A percentile compares a stretch with the other conserved stretches of the same genome.
Evolutionary conservation across 2,113 vertebrate species (phyloP).

Genomic region (Phainopepla nitens): DNA sequence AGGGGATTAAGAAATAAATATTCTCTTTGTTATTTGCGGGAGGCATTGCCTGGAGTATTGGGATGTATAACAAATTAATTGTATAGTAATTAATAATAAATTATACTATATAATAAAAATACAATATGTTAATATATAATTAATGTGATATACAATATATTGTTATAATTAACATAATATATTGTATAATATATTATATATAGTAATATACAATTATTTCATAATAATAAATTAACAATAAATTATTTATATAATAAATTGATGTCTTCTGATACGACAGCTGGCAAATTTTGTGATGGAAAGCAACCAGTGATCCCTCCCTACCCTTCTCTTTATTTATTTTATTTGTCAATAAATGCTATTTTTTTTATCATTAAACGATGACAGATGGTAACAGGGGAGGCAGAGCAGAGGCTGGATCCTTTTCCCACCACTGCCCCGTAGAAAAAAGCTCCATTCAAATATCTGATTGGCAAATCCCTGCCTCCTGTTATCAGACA

Average conservation of each 20-base stretch:
- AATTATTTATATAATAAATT: neutral
- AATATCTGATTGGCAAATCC: constrained; percentile 6
- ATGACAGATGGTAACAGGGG: neutral
- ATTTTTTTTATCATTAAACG: neutral
- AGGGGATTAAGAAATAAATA: neutral
- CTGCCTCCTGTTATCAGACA: neutral
- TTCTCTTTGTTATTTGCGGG: neutral
- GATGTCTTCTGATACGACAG: neutral
- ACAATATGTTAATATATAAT: too few relatives aligned
- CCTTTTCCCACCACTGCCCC: neutral
- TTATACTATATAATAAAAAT: too few relatives aligned
- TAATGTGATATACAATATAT: too few relatives aligned
- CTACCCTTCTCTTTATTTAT: neutral
- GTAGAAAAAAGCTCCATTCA: neutral
- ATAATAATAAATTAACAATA: too few relatives aligned
- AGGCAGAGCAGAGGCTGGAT: neutral
- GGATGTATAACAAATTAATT: neutral
- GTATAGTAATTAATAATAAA: too few relatives aligned
- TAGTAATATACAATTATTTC: too few relatives aligned
- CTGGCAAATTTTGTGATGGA: neutral
- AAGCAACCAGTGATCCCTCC: neutral
- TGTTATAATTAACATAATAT: too few relatives aligned
- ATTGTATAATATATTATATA: too few relatives aligned
- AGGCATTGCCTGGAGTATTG: neutral
- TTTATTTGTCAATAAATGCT: neutral